phyloP scores from a whole-genome alignment of 2,113 vertebrate genomes.

The Pangasianodon gigas region DNA sequence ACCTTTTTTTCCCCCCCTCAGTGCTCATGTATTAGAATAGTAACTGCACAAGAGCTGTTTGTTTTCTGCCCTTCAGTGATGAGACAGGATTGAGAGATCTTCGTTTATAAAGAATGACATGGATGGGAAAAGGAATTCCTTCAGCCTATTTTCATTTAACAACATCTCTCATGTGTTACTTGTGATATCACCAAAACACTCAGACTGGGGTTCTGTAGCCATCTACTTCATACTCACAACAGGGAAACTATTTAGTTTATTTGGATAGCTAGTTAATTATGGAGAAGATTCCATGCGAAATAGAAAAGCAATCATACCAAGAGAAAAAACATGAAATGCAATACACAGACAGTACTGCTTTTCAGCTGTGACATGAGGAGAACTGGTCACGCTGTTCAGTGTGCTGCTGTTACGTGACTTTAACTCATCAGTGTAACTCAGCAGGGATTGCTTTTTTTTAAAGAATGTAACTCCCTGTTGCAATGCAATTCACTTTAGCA shows the following conservation, averaged over 20 bases:
- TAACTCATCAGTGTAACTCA: too few species aligned
- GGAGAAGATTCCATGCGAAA: too few species aligned
- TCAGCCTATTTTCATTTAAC: background rate
- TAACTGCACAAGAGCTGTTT: background rate
- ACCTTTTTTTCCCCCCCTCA: background rate
- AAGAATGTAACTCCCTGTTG: too few species aligned
- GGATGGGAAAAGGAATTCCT: background rate
- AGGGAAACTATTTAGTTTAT: background rate
- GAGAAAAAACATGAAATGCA: too few species aligned
- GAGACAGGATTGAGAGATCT: background rate
- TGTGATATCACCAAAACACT: background rate
- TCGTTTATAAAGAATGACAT: slow-evolving; percentile 8
- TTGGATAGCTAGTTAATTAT: background rate
- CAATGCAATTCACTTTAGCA: too few species aligned
- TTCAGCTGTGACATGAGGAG: too few species aligned
- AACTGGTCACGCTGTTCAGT: too few species aligned
- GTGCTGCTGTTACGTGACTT: too few species aligned
- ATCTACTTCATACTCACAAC: background rate
- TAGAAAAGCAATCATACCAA: background rate
- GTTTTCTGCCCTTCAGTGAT: background rate
- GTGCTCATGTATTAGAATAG: background rate
- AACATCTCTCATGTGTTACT: background rate
- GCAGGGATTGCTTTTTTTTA: too few species aligned
- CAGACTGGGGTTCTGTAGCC: background rate
- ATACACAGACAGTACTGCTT: too few species aligned